Base-by-base conservation (phyloP, 2,113 vertebrate species). In the Eptesicus fuscus region DNA sequence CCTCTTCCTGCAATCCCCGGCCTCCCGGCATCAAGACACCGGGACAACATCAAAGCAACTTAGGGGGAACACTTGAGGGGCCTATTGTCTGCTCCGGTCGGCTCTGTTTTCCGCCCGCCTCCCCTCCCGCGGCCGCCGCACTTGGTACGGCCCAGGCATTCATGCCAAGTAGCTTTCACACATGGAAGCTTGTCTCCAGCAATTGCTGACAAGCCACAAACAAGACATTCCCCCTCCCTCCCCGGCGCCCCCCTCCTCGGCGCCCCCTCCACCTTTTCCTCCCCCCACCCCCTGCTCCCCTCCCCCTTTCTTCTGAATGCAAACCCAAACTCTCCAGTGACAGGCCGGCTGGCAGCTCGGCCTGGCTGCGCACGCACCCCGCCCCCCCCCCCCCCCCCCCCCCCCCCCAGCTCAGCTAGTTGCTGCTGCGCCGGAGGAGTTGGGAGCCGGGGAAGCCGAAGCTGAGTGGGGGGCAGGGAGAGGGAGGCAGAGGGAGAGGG, bases 161-260 rank as follows among this genome's bases (percentile, higher is more conserved):
- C 99, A 99, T 99, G 99, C 99, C 99, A 99, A 99, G 99, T 98
- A 98, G 99, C 99, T 99, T 99, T 99, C 99, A 99, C 99, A 99
- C 99, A 99, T 99, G 99, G 99, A 99, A 99, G 99, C 99, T 99
- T 99, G 99, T 99, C 99, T 99, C 99, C 98, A 99, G 99, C 99
- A 99, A 99, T 99, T 99, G 99, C 99, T 99, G 99, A 99, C 99
- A 99, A 99, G 99, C 99, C 99, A 99, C 99, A 99, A 99, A 99
- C 99, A 99, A 99, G 99, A 98, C 99, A 97, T 98, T 98, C 98
- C 98, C 98, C 97, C 97, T 97, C 98, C 97, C 98, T 95, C 96
- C 97, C 96, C 91, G 65, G 95, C 61, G 63, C 77, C 91, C 95
- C 95, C 95, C 93, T 47, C 96, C 88, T 86, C 93, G 28, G 28